These are phyloP conservation scores for Tylochromis polylepis DNA, from an alignment of 2,113 vertebrate species.

Conservation along the genomic window DNA sequence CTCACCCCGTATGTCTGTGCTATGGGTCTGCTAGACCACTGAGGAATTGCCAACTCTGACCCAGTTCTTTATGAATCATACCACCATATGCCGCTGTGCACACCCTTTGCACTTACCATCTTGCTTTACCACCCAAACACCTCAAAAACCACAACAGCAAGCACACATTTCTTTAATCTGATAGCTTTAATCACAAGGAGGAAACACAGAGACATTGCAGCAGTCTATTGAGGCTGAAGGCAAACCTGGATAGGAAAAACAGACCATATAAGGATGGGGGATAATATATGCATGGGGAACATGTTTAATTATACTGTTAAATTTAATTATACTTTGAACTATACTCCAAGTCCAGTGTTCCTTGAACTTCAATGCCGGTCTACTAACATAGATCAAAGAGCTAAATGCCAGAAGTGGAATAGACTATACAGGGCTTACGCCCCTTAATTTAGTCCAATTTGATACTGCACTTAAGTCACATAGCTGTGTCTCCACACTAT, in stretches of 20 bases:
- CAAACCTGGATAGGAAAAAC: neutral
- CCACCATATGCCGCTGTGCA: neutral
- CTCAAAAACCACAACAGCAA: neutral
- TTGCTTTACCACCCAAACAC: neutral
- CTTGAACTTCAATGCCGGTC: neutral
- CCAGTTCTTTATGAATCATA: constrained; percentile 29
- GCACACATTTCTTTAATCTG: neutral
- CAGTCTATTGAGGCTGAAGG: neutral
- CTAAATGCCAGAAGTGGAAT: neutral
- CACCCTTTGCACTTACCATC: neutral
- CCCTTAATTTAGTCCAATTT: neutral
- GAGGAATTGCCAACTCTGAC: constrained; percentile 9
- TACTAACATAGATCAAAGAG: neutral
- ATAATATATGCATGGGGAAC: neutral
- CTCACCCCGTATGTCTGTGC: neutral
- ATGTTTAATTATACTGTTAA: neutral
- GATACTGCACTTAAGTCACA: neutral
- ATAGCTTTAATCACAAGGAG: neutral
- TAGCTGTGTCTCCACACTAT: neutral
- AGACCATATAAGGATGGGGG: neutral
- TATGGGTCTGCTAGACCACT: neutral
- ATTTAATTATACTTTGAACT: neutral
- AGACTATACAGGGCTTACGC: neutral
- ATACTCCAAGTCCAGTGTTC: neutral
- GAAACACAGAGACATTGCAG: neutral